A percentile compares a stretch with the other conserved stretches of the same genome.
Evolutionary conservation across 2,113 vertebrate genomes (phyloP).

Genomic region (Chaetodon auriga): DNA sequence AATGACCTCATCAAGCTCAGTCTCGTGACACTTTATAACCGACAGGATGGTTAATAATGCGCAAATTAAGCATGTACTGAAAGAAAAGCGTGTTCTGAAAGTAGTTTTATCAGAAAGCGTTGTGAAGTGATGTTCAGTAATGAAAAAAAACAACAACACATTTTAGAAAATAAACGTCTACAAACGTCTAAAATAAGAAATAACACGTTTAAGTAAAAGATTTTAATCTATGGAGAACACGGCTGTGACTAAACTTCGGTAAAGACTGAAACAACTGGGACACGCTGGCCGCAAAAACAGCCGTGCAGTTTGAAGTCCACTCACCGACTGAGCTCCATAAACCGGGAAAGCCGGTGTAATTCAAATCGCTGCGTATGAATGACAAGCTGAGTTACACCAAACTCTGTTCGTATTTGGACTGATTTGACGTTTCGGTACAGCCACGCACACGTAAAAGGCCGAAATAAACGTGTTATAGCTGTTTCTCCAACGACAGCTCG

Average conservation of each 20-base stretch:
- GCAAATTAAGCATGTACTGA: too few relatives aligned
- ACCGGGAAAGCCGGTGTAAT: constrained; percentile 73
- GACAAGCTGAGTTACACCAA: neutral
- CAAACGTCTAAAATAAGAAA: neutral
- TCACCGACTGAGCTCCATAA: constrained; percentile 23
- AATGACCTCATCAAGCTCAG: too few relatives aligned
- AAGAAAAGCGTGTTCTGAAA: neutral
- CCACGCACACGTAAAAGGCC: neutral
- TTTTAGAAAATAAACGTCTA: too few relatives aligned
- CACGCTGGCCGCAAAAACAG: neutral
- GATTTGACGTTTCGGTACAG: accelerated
- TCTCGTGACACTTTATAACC: neutral
- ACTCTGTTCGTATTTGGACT: accelerated
- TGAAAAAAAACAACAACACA: neutral
- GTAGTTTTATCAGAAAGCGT: neutral
- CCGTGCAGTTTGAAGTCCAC: neutral
- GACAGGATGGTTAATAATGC: neutral
- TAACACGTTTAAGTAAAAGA: neutral
- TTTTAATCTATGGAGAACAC: neutral
- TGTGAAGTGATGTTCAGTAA: neutral
- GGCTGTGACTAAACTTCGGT: neutral
- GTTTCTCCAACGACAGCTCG: neutral
- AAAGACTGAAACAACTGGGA: neutral
- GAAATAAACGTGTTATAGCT: neutral
- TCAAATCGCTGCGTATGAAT: constrained; percentile 42